These are phyloP conservation scores for Aphis gossypii DNA, from an alignment of 1,140 invertebrate genomes.

Conservation along the genomic window DNA sequence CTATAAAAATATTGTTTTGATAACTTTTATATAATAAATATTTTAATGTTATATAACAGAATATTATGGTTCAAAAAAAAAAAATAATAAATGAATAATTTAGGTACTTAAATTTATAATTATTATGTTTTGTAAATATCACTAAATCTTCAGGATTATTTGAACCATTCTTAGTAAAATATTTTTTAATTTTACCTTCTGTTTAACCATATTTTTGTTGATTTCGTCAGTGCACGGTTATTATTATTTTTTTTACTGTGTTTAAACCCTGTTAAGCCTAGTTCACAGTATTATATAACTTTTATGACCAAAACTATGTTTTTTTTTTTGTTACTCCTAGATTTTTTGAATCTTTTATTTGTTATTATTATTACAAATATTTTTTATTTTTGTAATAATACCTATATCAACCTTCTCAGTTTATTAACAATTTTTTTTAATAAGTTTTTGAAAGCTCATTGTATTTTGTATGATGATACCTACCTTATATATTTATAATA, in stretches of 20 bases:
- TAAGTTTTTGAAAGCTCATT: slow-evolving; percentile 1
- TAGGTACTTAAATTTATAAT: background rate
- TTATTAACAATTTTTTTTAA: slow-evolving; percentile 18
- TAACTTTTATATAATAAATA: slow-evolving; percentile 34
- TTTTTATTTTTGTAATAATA: slow-evolving; percentile 24
- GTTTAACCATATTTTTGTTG: background rate
- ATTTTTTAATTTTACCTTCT: background rate
- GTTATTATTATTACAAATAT: slow-evolving; percentile 47
- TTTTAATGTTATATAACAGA: background rate
- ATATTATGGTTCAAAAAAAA: background rate
- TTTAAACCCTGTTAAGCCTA: slow-evolving; percentile 20
- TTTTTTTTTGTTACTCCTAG: slow-evolving; percentile 50
- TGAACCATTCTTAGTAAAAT: background rate
- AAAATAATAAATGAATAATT: background rate
- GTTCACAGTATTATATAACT: slow-evolving; percentile 44
- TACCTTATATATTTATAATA: slow-evolving; percentile 37
- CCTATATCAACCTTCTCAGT: slow-evolving; percentile 7
- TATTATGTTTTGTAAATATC: background rate
- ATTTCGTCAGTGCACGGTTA: background rate
- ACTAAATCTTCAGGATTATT: background rate
- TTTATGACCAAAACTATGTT: slow-evolving; percentile 35
- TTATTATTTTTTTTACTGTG: slow-evolving; percentile 9
- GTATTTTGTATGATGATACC: slow-evolving; percentile 32
- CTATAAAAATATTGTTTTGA: slow-evolving; percentile 24
- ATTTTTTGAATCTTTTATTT: slow-evolving; percentile 39